Base-by-base conservation (phyloP, 2,797 vertebrate genomes). In the Pelobates cultripes region DNA sequence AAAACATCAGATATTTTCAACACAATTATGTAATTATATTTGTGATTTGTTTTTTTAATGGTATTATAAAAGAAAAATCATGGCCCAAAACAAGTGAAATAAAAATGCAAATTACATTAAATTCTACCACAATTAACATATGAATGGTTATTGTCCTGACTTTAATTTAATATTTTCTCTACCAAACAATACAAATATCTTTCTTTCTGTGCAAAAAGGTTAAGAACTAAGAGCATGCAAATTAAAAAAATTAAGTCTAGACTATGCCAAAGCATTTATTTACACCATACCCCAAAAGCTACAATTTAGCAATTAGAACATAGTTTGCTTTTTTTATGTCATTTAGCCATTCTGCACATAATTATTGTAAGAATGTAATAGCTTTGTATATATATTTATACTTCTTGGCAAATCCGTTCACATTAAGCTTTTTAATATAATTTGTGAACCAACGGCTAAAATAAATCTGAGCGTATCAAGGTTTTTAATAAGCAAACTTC, bases 241-340 rank as follows among this genome's bases (percentile, higher is more conserved):
- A 69, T 57, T 41, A 15, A n/a, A 17, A 47, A 28, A 28, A 28
- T 28, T 4, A 51, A 41, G 7, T 15, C 15, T 64, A 64, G 61
- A 64, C 61, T 40, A 64, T 7, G 14, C 43, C 17, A 51, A 40
- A 68, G 9, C 5, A 43, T 60, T 57, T 3, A 77, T 60, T 77
- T 70, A 67, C 17, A 66, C 17, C 15, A 45, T 64, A 60, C 44
- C 40, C 45, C 40, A 43, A 43, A 68, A 79, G 60, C 12, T 14
- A 15, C 45, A 64, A 12, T 64, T 9, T 51, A 42, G 43, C 28
- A 79, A 72, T 72, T 79, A 73, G 41, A 60, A 72, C 70, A 15
- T 7, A 72, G 44, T 17, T 67, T 68, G 71, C 70, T 80, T 73
- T 43, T 80, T 42, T 41, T 64, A 66, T 55, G 51, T 64, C 14